Conservation (phyloP, 2,113 vertebrate genomes). For the Oreochromis aureus region DNA sequence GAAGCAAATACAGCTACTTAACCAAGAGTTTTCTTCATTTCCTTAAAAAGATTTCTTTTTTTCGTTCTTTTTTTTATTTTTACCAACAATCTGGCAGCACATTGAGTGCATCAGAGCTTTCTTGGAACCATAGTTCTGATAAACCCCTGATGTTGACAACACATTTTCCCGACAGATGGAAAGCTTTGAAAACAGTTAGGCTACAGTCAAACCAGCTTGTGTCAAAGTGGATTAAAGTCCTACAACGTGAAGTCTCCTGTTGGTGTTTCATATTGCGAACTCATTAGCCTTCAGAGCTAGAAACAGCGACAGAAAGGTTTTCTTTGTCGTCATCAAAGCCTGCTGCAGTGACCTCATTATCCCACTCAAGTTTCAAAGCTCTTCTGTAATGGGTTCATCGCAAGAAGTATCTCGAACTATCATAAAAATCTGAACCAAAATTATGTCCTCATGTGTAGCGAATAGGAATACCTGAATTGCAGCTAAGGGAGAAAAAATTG, state of each 20-base stretch:
- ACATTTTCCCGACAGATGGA: background rate
- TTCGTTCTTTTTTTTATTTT: background rate
- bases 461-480: background rate
- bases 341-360: conserved; percentile 16
- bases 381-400: background rate
- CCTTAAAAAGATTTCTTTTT: background rate
- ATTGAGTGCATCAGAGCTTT: background rate
- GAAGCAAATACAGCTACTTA: background rate
- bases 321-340: background rate
- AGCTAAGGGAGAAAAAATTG: background rate
- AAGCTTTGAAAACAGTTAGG: background rate
- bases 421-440: conserved; percentile 14
- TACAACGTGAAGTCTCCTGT: background rate
- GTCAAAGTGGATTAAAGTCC: background rate
- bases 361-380: background rate
- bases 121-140: background rate
- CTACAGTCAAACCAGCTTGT: background rate
- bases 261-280: background rate
- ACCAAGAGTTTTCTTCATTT: background rate
- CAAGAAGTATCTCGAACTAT: background rate
- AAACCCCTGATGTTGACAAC: background rate
- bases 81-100: background rate
- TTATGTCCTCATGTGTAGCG: background rate
- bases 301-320: background rate
- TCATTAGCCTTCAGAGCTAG: background rate